phyloP scores from a whole-genome alignment of 1,140 invertebrate species.

The Archegozetes longisetosus region DNA sequence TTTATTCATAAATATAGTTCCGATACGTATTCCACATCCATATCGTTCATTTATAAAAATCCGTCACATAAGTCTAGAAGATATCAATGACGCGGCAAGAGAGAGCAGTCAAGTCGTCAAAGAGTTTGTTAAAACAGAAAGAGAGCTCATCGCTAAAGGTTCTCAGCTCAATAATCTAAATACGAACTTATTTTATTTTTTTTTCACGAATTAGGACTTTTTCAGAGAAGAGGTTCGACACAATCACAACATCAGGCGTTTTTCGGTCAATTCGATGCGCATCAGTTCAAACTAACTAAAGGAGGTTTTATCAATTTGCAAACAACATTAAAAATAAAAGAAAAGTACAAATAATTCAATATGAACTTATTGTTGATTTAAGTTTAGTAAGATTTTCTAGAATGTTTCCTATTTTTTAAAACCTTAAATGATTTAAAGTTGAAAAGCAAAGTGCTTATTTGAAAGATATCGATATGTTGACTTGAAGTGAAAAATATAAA shows the following conservation, averaged over 20 bases:
- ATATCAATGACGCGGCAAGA: slow-evolving; percentile 11
- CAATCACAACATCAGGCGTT: slow-evolving; percentile 17
- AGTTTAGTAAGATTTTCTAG: no score
- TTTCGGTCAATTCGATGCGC: slow-evolving; percentile 12
- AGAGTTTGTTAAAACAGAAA: slow-evolving; percentile 8
- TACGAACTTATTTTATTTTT: not conserved
- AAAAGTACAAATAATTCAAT: no score
- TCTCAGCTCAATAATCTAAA: not conserved
- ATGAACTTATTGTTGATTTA: no score
- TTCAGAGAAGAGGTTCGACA: slow-evolving; percentile 12
- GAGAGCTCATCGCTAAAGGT: slow-evolving; percentile 5
- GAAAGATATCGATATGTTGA: no score
- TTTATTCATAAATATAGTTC: not conserved
- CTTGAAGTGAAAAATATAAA: no score
- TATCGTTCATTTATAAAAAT: not conserved
- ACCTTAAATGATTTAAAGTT: no score
- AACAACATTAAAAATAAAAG: slow-evolving; percentile 12
- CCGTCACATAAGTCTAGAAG: slow-evolving; percentile 8
- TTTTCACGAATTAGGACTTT: not conserved
- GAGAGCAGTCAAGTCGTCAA: slow-evolving; percentile 5
- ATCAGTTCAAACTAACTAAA: slow-evolving; percentile 12
- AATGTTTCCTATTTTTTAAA: no score
- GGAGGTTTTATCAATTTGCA: slow-evolving; percentile 14
- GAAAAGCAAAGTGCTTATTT: no score
- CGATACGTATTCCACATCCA: slow-evolving; percentile 10